Base-by-base conservation (phyloP, 2,113 vertebrate species). In the Psettodes erumei region DNA sequence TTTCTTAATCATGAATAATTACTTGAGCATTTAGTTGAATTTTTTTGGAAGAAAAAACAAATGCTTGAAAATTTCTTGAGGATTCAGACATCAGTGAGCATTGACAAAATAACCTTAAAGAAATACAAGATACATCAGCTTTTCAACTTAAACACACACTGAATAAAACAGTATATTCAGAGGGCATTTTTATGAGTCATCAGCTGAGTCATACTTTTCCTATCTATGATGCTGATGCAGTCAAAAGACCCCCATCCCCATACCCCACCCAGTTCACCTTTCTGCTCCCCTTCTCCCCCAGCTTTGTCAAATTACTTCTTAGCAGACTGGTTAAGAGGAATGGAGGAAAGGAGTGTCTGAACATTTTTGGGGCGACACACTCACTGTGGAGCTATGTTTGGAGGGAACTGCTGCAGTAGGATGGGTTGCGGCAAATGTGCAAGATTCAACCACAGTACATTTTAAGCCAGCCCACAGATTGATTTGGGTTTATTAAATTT, bases 101-200 rank as follows among this genome's bases (percentile, higher is more conserved):
- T n/a, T 28, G 60, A 76, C 32, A 61, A 66, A 54, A 53, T 55
- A 38, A 51, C 37, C 56, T 23, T 51, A 68, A 71, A 75, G 33
- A 47, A 56, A 62, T 74, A 58, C 25, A 47, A 45, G 71, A 55
- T 21, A 35, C 64, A 63, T 71, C 63, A 70, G 64, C 64, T 62
- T 75, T 71, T 73, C 27, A 68, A 54, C 70, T 61, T 70, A 30
- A 68, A 4, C 16, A 51, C 75, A 53, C 67, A 45, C 71, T 75
- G 69, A 74, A 80, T 86, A 82, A 83, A 84, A 84, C 72, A 19
- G 47, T 83, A 69, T 75, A 61, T 73, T 84, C 25, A 1, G 53
- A 72, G 76, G 73, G 55, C 66, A 76, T 87, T 76, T 63, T 50
- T 59, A 70, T 88, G 78, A 86, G 70, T 89, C 84, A 86, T 77